Evolutionary conservation across 2,888 invertebrate species (phyloP).

Genomic region (Nudaria mundana): DNA sequence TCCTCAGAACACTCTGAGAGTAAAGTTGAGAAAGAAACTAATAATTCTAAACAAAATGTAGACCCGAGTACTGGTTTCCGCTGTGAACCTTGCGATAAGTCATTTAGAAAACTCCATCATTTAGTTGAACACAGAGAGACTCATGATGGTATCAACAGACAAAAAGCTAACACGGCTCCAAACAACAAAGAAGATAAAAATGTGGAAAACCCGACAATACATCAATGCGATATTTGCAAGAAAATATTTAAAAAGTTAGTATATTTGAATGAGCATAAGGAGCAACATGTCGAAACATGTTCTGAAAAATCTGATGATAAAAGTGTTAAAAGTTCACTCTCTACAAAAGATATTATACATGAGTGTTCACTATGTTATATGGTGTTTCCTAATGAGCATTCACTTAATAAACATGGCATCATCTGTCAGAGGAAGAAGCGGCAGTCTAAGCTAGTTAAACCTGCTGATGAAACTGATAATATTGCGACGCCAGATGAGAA

Average conservation of each 20-base stretch:
- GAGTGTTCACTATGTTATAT: conserved; percentile 77
- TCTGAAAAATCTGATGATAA: conserved; percentile 73
- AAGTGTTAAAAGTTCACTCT: conserved; percentile 64
- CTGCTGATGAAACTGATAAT: conserved; percentile 24
- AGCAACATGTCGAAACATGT: conserved; percentile 65
- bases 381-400: conserved; percentile 78
- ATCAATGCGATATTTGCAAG: conserved; percentile 68
- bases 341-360: conserved; percentile 75
- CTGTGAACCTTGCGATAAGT: conserved; percentile 76
- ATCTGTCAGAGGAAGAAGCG: conserved; percentile 69
- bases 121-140: conserved; percentile 76
- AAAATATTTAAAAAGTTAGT: conserved; percentile 71
- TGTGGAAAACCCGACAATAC: conserved; percentile 42
- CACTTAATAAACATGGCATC: conserved; percentile 66
- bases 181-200: conserved; percentile 24
- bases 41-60: conserved; percentile 44
- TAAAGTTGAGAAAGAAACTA: conserved; percentile 44
- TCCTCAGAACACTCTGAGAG: conserved; percentile 58
- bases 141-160: conserved; percentile 68
- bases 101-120: conserved; percentile 75
- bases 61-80: conserved; percentile 69
- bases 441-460: conserved; percentile 48
- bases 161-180: conserved; percentile 39
- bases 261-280: conserved; percentile 72
- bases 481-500: conserved; percentile 21